Conservation (phyloP, 2,888 invertebrate genomes). For the Ennomos fuscantarius region DNA sequence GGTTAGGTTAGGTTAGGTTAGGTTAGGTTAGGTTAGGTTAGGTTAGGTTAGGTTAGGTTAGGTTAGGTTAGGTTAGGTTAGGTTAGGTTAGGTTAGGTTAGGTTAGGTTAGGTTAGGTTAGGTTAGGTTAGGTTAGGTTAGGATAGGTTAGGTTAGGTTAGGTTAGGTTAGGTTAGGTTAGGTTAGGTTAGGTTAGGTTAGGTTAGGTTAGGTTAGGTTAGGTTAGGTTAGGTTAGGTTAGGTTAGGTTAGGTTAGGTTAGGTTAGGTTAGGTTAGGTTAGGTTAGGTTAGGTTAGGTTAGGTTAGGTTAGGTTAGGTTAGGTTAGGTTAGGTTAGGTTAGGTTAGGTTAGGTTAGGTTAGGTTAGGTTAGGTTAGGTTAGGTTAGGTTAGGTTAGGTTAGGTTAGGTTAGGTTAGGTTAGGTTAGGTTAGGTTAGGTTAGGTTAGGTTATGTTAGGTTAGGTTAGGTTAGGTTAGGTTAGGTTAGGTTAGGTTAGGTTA, state of each 20-base stretch:
- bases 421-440: too few species aligned
- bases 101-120: slow-evolving; percentile 4
- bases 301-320: slow-evolving; percentile 20
- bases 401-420: too few species aligned
- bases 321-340: too few species aligned
- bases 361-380: too few species aligned
- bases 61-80: slow-evolving; percentile 1
- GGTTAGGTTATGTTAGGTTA: too few species aligned
- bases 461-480: too few species aligned
- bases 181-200: slow-evolving; percentile 26
- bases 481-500: too few species aligned
- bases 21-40: slow-evolving; percentile 3
- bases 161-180: slow-evolving; percentile 29
- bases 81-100: background rate
- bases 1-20: slow-evolving; percentile 19
- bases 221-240: slow-evolving; percentile 22
- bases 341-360: too few species aligned
- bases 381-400: too few species aligned
- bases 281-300: slow-evolving; percentile 19
- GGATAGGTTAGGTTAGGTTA: slow-evolving; percentile 24
- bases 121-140: slow-evolving; percentile 21
- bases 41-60: slow-evolving; percentile 5
- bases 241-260: slow-evolving; percentile 23
- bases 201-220: slow-evolving; percentile 23
- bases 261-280: slow-evolving; percentile 20